phyloP scores from a whole-genome alignment of 2,113 vertebrate species.

The Poecilia latipinna region DNA sequence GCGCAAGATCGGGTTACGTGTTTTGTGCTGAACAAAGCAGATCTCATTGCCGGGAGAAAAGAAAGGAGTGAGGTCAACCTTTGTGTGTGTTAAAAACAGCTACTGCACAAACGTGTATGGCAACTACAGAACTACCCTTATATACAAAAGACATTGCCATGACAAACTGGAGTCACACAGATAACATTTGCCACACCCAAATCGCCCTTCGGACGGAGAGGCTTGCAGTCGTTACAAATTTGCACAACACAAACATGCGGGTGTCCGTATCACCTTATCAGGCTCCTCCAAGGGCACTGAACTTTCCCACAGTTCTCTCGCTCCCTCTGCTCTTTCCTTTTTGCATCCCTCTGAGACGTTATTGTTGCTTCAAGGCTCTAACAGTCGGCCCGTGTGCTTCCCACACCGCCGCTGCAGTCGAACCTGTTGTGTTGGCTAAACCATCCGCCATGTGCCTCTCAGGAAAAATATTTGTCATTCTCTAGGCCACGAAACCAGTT shows the following conservation, averaged over 20 bases:
- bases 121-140: slow-evolving; percentile 15
- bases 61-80: slow-evolving; percentile 17
- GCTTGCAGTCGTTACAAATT: slow-evolving; percentile 59
- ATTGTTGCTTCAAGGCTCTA: slow-evolving; percentile 53
- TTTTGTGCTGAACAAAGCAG: slow-evolving; percentile 44
- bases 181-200: slow-evolving; percentile 49
- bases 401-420: slow-evolving; percentile 40
- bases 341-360: slow-evolving; percentile 25
- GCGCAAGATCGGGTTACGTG: slow-evolving; percentile 68
- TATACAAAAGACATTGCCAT: slow-evolving; percentile 25
- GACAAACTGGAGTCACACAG: slow-evolving; percentile 44
- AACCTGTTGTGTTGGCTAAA: slow-evolving; percentile 53
- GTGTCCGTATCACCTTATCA: slow-evolving; percentile 67
- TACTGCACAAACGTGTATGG: slow-evolving; percentile 52
- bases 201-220: slow-evolving; percentile 53
- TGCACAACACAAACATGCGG: slow-evolving; percentile 64
- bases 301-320: slow-evolving; percentile 70
- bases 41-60: slow-evolving; percentile 32
- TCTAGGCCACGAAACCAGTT: slow-evolving; percentile 62
- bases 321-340: slow-evolving; percentile 29
- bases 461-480: slow-evolving; percentile 25
- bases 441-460: slow-evolving; percentile 25
- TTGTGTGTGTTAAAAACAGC: slow-evolving; percentile 35
- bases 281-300: slow-evolving; percentile 70
- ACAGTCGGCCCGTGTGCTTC: slow-evolving; percentile 52